A percentile compares a stretch with the other conserved stretches of the same genome.
phyloP scores from a whole-genome alignment of 2,113 vertebrate genomes.

The Aplodontia rufa region DNA sequence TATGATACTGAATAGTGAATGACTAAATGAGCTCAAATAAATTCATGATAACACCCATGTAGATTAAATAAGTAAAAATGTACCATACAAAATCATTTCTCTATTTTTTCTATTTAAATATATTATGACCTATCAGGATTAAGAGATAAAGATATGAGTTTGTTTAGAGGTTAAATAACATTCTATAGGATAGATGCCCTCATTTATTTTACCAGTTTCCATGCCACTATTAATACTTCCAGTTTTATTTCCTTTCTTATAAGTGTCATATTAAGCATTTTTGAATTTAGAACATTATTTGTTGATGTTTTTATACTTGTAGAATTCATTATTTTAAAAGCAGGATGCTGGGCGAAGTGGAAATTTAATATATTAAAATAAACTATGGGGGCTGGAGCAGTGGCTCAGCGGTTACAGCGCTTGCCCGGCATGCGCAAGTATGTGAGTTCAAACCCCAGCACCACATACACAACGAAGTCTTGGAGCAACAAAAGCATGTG shows the following conservation, averaged over 20 bases:
- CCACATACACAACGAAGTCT: too few relatives aligned
- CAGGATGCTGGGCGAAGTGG: not conserved
- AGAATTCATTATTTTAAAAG: not conserved
- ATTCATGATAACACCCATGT: not conserved
- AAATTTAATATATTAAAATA: constrained; percentile 7
- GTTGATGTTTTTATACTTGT: not conserved
- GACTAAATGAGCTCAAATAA: not conserved
- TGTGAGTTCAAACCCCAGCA: too few relatives aligned
- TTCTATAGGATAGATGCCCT: not conserved
- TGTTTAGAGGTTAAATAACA: not conserved
- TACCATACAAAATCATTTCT: not conserved
- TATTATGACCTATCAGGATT: not conserved
- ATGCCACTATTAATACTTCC: not conserved
- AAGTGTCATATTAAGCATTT: not conserved
- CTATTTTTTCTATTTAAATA: not conserved
- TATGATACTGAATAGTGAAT: not conserved
- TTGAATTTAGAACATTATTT: constrained; percentile 22
- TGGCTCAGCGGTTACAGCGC: too few relatives aligned
- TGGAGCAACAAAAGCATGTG: too few relatives aligned
- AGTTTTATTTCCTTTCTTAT: not conserved
- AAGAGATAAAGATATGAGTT: not conserved
- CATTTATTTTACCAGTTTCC: not conserved
- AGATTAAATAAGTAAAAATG: not conserved
- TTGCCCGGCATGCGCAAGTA: too few relatives aligned
- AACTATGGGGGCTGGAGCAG: too few relatives aligned